Evolutionary conservation across 2,113 vertebrate genomes (phyloP).

Genomic region (Apodemus speciosus): DNA sequence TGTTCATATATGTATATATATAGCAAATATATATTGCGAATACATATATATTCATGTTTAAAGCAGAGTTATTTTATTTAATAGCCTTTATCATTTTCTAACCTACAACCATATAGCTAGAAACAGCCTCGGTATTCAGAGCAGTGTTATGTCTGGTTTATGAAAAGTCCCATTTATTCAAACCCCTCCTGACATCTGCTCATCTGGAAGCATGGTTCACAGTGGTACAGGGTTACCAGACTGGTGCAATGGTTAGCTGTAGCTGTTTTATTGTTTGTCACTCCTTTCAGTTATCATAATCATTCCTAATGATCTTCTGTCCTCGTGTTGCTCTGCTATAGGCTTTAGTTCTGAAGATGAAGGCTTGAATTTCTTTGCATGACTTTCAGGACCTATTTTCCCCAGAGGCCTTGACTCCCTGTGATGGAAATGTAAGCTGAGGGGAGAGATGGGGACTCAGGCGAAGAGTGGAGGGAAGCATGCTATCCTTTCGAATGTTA

Average conservation of each 20-base stretch:
- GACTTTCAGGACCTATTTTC: neutral
- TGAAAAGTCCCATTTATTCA: neutral
- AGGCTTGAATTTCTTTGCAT: neutral
- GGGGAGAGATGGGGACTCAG: neutral
- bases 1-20: neutral
- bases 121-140: neutral
- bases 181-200: neutral
- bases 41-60: neutral
- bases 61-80: conserved; percentile 33
- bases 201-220: neutral
- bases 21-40: no score
- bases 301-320: neutral
- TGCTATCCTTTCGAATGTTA: neutral
- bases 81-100: neutral
- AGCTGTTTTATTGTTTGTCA: neutral
- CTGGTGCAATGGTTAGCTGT: neutral
- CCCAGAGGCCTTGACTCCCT: neutral
- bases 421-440: neutral
- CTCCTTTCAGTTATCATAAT: neutral
- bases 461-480: neutral
- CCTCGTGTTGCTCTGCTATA: neutral
- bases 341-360: conserved; percentile 6
- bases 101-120: neutral
- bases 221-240: neutral
- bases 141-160: neutral